Base-by-base conservation (phyloP, 1,140 invertebrate species). In the Cheumatopsyche charites region DNA sequence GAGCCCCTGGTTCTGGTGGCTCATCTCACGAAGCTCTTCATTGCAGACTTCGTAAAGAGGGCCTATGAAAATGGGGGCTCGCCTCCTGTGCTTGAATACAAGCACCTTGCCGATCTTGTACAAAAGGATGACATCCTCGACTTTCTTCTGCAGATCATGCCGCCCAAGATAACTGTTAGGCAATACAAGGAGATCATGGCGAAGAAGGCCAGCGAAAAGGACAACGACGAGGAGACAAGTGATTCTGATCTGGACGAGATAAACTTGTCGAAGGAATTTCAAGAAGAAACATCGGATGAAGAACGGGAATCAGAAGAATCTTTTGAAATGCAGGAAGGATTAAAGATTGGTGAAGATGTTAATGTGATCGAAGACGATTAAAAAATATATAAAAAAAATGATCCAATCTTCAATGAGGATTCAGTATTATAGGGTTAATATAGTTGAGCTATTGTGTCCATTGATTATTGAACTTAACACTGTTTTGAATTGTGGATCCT, bases 21-120 rank as follows among this genome's bases (percentile, higher is more conserved):
- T 7, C 90, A 90, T 87, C 90, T 91, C 23, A 91, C 91, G 87
- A 88, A 90, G 79, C 73, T 91, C 47, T 91, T 92, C 79, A 88
- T 92, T 73, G 88, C 86, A 72, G 86, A 88, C 76, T 79, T 91
- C 49, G 85, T 89, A 0, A 84, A 86, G 72, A 84, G 88, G 76
- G 87, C 89, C 17, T 87, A 86, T 74, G 83, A 84, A 72, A 79
- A 78, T 26, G 79, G 77, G 43, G 80, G 79, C 68, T 77, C 66
- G 13, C 83, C 82, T 49, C 29, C 29, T 9, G 78, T 79, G 55
- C 76, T 91, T 17, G 88, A 90, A 67, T 92, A 92, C 73, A 90
- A 90, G 79, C 85, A 90, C 77, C 81, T 92, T 11, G 88, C 90
- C 3, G 87, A 90, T 73, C 84, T 91, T 0, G 89, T 90, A 0